phyloP scores from a whole-genome alignment of 37 sponge, comb jelly and placozoan genomes.

The Bolinopsis microptera region DNA sequence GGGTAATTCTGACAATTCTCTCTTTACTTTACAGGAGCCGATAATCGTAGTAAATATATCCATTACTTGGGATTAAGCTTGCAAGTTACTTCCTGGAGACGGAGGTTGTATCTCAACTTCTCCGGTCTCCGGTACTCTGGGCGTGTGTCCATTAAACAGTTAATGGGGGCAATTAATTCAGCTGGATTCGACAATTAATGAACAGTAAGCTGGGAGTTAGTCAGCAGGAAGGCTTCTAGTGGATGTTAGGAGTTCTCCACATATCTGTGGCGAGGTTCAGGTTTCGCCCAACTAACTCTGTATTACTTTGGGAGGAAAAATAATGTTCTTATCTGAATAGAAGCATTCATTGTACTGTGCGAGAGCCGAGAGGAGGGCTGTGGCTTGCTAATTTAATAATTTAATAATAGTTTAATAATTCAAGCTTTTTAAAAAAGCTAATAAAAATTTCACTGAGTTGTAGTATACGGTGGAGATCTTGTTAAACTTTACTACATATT shows the following conservation, averaged over 20 bases:
- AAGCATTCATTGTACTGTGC: no score
- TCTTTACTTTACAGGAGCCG: background rate
- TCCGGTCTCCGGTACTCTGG: background rate
- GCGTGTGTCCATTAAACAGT: background rate
- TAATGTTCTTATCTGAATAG: no score
- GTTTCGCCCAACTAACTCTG: no score
- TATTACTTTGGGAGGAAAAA: no score
- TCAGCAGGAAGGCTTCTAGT: background rate
- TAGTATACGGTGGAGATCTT: background rate
- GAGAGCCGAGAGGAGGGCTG: background rate
- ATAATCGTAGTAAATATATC: background rate
- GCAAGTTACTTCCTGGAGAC: background rate
- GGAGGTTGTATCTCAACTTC: background rate
- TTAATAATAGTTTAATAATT: background rate
- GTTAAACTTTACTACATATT: background rate
- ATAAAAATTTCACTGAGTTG: background rate
- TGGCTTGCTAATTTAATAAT: background rate
- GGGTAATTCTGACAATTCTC: no score
- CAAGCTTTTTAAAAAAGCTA: background rate
- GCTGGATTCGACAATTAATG: background rate
- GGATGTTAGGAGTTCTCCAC: no score
- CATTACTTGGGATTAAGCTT: background rate
- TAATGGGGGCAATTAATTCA: background rate
- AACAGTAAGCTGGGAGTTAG: background rate
- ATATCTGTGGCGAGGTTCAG: no score